Conservation (phyloP, 2,888 invertebrate genomes). For the Hetaerina titia region DNA sequence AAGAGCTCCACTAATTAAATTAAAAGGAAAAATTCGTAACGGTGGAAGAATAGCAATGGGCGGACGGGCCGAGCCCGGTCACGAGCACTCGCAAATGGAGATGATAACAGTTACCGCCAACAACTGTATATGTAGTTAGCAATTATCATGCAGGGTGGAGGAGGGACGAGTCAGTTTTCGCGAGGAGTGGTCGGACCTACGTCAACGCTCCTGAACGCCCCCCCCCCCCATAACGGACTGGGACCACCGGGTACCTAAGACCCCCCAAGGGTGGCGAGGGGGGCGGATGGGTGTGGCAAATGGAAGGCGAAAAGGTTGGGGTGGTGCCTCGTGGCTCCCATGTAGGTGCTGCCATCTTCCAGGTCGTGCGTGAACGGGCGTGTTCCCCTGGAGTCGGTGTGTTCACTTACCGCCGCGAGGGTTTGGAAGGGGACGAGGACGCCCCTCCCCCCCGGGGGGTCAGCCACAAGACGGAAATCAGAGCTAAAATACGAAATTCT, state of each 20-base stretch:
- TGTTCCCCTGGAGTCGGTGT: background rate
- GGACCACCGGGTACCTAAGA: background rate
- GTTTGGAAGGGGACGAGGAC: background rate
- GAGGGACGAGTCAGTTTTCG: conserved; percentile 6
- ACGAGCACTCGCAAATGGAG: background rate
- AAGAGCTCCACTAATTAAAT: conserved; percentile 4
- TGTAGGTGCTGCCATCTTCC: background rate
- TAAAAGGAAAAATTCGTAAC: background rate
- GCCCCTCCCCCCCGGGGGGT: too few species aligned
- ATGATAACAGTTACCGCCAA: background rate
- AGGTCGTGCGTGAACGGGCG: conserved; percentile 32
- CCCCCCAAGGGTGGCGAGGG: background rate
- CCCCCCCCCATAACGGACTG: background rate
- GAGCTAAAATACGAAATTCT: too few species aligned
- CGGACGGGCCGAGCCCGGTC: background rate
- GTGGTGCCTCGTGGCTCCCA: background rate
- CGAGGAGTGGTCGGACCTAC: background rate
- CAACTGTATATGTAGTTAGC: background rate
- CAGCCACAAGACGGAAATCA: too few species aligned
- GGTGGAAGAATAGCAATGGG: conserved; percentile 13
- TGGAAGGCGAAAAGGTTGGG: background rate
- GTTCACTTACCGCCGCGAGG: background rate
- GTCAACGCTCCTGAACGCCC: background rate
- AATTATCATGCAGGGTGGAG: background rate
- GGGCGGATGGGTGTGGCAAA: background rate